Base-by-base conservation (phyloP, 2,113 vertebrate species). In the Hylia prasina region DNA sequence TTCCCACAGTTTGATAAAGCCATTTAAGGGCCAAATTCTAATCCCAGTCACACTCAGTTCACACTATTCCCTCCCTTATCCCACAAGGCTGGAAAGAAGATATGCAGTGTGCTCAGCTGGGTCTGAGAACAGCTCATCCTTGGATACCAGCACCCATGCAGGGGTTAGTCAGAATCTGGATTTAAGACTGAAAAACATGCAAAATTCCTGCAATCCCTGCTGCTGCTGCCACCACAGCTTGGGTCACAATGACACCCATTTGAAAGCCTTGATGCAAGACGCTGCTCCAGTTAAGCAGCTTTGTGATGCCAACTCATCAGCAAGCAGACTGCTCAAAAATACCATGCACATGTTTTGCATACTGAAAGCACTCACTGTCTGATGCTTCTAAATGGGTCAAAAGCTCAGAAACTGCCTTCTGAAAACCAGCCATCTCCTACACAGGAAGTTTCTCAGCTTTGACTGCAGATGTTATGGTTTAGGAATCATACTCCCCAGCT, bases 1-100 rank as follows among this genome's bases (percentile, higher is more conserved):
- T 91, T 86, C 78, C 33, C 66, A 82, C 40, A 65, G 50, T 58
- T 82, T 79, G 65, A 85, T 89, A 82, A 85, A 69, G 16, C 25
- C 47, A 25, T 85, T 64, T 53, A 64, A 87, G 37, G 77, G 72
- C 13, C 65, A 82, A 51, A 85, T 69, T 39, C 69, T 76, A 68
- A 69, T 76, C 53, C 37, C 65, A 54, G 24, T 65, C 81, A 76
- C 6, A 37, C 19, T 69, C 44, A 39, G 2, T 35, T 50, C 9
- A 2, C 1, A 1, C 7, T 60, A 7, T 80, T 87, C 31, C 20
- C 33, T 87, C 19, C 8, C 20, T 11, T 25, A 76, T 22, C 48
- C 63, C 48, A 53, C 2, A 1, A 30, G 27, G 25, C 56, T 89
- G 37, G 35, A 70, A 78, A 68, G 33, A 70, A 51, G 42, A 51